Evolutionary conservation across 2,113 vertebrate species (phyloP).

Genomic region (Salvelinus alpinus): DNA sequence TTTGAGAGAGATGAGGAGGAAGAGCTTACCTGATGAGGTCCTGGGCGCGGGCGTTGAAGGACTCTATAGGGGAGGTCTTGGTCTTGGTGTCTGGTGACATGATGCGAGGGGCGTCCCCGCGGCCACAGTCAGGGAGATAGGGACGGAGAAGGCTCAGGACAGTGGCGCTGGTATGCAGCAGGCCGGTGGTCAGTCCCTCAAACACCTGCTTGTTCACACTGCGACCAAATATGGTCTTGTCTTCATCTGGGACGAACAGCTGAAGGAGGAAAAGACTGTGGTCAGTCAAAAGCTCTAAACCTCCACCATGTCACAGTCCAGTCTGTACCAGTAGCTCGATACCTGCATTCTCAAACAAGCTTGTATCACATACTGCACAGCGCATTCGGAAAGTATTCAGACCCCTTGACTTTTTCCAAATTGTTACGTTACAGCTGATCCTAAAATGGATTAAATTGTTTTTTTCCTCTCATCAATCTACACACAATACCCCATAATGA

Average conservation of each 20-base stretch:
- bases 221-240: conserved; percentile 84
- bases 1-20: neutral
- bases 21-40: conserved; percentile 90
- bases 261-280: conserved; percentile 44
- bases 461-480: too few species aligned
- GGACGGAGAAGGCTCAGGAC: conserved; percentile 83
- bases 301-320: too few species aligned
- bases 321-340: neutral
- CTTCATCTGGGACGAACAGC: conserved; percentile 92
- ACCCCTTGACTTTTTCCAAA: too few species aligned
- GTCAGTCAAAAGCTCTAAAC: neutral
- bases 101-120: conserved; percentile 70
- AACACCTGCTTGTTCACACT: conserved; percentile 92
- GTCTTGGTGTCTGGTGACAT: conserved; percentile 81
- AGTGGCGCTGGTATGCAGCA: conserved; percentile 83
- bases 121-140: conserved; percentile 69
- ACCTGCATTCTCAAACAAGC: neutral
- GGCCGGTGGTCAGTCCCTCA: conserved; percentile 87
- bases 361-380: neutral
- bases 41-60: conserved; percentile 86
- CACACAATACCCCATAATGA: too few species aligned
- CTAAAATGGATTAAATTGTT: too few species aligned
- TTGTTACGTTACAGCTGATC: too few species aligned
- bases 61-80: conserved; percentile 79
- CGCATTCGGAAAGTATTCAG: too few species aligned